phyloP scores from a whole-genome alignment of 1,140 invertebrate genomes.

The Scaptomyza hsui region DNA sequence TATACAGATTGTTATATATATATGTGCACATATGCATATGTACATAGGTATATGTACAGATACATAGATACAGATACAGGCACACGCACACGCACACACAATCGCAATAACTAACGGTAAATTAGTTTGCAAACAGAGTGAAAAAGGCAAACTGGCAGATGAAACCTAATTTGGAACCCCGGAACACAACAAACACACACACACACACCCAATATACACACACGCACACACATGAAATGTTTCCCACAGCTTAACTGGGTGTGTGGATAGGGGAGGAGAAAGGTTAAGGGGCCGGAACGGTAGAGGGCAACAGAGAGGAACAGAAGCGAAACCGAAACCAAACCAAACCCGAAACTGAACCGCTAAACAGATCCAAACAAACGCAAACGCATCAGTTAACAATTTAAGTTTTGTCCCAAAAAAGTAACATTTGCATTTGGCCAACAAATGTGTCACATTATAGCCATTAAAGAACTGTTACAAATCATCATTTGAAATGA shows the following conservation, averaged over 20 bases:
- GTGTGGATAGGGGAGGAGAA: neutral
- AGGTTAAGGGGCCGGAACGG: no score
- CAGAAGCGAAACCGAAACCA: neutral
- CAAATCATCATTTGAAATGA: no score
- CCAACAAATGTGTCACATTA: slow-evolving; percentile 17
- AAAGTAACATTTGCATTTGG: slow-evolving; percentile 14
- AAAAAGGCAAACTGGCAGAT: slow-evolving; percentile 75
- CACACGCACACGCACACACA: slow-evolving; percentile 35
- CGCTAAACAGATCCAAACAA: slow-evolving; percentile 23
- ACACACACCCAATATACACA: slow-evolving; percentile 7
- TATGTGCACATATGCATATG: neutral
- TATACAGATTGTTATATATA: neutral
- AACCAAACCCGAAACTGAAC: slow-evolving; percentile 23
- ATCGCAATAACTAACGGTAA: slow-evolving; percentile 77
- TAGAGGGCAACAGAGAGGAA: slow-evolving; percentile 18
- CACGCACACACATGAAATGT: slow-evolving; percentile 29
- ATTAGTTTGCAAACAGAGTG: slow-evolving; percentile 80
- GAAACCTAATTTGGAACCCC: slow-evolving; percentile 70
- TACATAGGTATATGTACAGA: neutral
- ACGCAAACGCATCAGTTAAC: slow-evolving; percentile 37
- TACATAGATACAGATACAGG: slow-evolving; percentile 11
- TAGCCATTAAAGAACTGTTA: neutral
- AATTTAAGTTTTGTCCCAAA: slow-evolving; percentile 21
- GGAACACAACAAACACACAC: slow-evolving; percentile 26
- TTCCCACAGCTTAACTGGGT: slow-evolving; percentile 5